A percentile compares a stretch with the other conserved stretches of the same genome.
phyloP scores from a whole-genome alignment of 2,113 vertebrate species.

The Amblyornis subalaris region DNA sequence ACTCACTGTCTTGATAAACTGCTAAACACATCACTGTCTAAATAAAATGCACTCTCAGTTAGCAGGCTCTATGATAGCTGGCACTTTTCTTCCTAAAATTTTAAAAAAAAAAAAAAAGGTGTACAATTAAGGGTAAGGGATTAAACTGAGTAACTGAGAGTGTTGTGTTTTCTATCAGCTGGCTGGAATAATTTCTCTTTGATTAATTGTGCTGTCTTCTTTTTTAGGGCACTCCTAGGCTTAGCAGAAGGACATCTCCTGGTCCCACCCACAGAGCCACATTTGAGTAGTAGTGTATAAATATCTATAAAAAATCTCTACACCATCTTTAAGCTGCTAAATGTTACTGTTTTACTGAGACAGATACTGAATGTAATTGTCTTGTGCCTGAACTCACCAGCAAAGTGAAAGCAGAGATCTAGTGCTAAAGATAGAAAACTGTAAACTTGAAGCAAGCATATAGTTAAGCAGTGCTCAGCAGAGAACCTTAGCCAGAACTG shows the following conservation, averaged over 20 bases:
- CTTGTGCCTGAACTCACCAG: slow-evolving; percentile 79
- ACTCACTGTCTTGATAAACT: neutral
- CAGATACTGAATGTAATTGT: slow-evolving; percentile 80
- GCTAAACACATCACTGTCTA: neutral
- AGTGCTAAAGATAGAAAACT: slow-evolving; percentile 30
- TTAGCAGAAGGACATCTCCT: slow-evolving; percentile 89
- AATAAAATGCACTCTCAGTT: neutral
- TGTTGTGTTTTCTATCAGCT: neutral
- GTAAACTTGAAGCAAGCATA: slow-evolving; percentile 34
- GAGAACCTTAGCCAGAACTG: neutral
- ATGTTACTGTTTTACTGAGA: slow-evolving; percentile 73
- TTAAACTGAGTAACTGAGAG: neutral
- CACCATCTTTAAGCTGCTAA: slow-evolving; percentile 76
- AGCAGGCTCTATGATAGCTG: neutral
- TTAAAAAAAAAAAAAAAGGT: neutral
- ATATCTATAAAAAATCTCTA: slow-evolving; percentile 15
- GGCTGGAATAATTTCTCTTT: neutral
- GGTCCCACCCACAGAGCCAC: slow-evolving; percentile 84
- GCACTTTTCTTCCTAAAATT: neutral
- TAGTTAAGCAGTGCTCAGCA: neutral
- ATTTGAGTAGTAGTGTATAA: slow-evolving; percentile 78
- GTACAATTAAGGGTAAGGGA: neutral
- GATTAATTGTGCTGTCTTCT: neutral
- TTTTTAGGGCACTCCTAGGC: slow-evolving; percentile 88
- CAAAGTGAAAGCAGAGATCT: slow-evolving; percentile 54